phyloP scores from a whole-genome alignment of 2,888 invertebrate species.

The Ectemnius continuus region DNA sequence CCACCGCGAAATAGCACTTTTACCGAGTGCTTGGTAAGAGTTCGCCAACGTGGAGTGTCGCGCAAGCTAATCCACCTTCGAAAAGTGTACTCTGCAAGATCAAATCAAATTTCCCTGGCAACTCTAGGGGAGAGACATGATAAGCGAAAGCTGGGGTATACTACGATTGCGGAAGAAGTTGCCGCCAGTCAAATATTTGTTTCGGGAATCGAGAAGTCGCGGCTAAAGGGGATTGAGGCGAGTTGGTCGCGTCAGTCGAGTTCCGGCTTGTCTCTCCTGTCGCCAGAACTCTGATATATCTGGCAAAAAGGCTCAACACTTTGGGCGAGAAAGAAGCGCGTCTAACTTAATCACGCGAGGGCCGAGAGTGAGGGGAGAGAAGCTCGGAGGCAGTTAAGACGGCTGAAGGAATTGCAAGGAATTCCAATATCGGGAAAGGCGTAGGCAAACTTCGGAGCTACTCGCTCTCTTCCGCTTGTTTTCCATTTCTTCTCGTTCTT shows the following conservation, averaged over 20 bases:
- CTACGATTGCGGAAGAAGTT: not conserved
- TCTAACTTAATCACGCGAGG: conserved; percentile 29
- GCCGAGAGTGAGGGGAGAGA: not conserved
- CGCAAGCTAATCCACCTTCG: conserved; percentile 26
- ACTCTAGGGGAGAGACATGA: not conserved
- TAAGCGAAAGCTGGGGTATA: not conserved
- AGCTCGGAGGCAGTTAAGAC: conserved; percentile 19
- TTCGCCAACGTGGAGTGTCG: too few relatives aligned
- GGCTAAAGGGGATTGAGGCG: conserved; percentile 16
- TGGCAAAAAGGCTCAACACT: not conserved
- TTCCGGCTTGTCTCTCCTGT: not conserved
- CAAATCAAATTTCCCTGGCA: conserved; percentile 32
- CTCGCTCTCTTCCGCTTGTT: conserved; percentile 20
- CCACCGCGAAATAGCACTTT: too few relatives aligned
- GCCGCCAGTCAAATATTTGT: conserved; percentile 1
- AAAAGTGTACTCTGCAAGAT: conserved; percentile 5
- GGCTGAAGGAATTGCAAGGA: conserved; percentile 32
- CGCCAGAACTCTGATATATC: not conserved
- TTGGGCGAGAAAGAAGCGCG: conserved; percentile 15
- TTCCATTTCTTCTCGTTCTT: conserved; percentile 3
- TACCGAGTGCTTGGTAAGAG: too few relatives aligned
- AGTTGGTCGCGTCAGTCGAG: not conserved
- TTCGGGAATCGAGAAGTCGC: conserved; percentile 2
- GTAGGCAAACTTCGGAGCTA: conserved; percentile 29
- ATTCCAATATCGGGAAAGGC: conserved; percentile 36